Evolutionary conservation across 2,113 vertebrate genomes (phyloP).

Genomic region (Peucedramus taeniatus): DNA sequence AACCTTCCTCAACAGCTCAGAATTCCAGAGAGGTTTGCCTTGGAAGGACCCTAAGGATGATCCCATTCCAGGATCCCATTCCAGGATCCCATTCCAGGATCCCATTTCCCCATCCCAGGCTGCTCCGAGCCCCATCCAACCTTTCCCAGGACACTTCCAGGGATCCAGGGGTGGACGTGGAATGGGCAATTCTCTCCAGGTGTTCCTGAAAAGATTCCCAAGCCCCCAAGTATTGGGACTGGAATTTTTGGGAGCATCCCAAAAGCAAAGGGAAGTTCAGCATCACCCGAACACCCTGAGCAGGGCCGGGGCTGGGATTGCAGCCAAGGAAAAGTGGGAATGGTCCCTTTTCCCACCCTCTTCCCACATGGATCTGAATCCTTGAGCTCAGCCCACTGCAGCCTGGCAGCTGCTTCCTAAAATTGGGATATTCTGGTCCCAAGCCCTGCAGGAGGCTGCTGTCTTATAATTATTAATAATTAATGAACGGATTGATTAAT

Average conservation of each 20-base stretch:
- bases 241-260: background rate
- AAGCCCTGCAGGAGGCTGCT: background rate
- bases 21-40: background rate
- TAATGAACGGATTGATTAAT: background rate
- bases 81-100: no score
- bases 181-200: background rate
- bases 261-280: background rate
- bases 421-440: fast-evolving
- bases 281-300: fast-evolving
- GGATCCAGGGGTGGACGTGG: background rate
- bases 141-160: background rate
- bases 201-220: background rate
- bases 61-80: background rate
- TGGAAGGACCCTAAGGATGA: background rate
- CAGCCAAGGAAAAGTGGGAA: background rate
- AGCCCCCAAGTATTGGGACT: fast-evolving
- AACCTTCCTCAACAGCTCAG: background rate
- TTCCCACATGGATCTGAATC: no score
- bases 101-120: fast-evolving
- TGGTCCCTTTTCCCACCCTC: background rate
- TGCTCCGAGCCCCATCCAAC: background rate
- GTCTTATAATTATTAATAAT: fast-evolving
- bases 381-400: background rate
- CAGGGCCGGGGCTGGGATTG: background rate
- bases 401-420: background rate